phyloP scores from a whole-genome alignment of 2,113 vertebrate genomes.

The Lepus europaeus region DNA sequence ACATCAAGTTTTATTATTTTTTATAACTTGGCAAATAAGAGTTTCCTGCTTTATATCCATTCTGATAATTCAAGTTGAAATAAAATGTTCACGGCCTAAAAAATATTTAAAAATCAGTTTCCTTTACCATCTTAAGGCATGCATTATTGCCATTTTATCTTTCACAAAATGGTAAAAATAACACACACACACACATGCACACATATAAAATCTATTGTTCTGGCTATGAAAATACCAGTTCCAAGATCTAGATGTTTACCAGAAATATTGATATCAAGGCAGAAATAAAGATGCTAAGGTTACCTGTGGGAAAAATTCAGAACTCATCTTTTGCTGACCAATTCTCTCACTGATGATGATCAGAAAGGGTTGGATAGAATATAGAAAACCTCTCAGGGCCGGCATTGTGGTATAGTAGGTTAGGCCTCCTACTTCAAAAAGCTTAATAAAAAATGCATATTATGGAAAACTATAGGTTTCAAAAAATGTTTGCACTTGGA shows the following conservation, averaged over 20 bases:
- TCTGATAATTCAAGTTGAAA: neutral
- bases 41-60: neutral
- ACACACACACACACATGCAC: neutral
- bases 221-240: neutral
- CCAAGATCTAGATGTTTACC: neutral
- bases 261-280: neutral
- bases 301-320: neutral
- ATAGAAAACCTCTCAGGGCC: neutral
- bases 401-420: no score
- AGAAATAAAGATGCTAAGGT: neutral
- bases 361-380: neutral
- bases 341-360: neutral
- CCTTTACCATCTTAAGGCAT: neutral
- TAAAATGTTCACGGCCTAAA: neutral
- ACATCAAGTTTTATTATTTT: slow-evolving; percentile 16
- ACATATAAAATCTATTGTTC: neutral
- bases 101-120: neutral
- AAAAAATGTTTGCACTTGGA: no score
- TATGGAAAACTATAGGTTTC: no score
- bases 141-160: neutral
- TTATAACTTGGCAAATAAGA: neutral
- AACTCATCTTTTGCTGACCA: neutral
- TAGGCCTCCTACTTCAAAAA: no score
- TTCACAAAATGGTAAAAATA: neutral
- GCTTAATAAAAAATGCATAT: no score